Conservation (phyloP, 92 coral and sea anemone species). For the Parazoanthus atlanticus region DNA sequence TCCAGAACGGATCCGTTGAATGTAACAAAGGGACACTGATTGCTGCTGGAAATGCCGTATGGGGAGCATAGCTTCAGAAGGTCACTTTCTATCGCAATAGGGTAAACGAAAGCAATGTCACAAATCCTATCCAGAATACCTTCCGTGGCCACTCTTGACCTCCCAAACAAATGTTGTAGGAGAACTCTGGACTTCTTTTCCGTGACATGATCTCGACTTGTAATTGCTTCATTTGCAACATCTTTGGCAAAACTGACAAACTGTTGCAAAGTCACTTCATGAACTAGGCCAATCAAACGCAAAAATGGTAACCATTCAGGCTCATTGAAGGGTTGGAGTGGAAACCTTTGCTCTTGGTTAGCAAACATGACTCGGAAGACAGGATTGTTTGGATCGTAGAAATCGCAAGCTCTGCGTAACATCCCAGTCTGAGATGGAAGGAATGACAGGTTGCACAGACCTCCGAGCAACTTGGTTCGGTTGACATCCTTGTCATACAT, state of each 20-base stretch:
- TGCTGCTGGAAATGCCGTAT: constrained; percentile 20
- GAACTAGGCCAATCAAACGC: constrained; percentile 50
- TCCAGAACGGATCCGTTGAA: constrained; percentile 58
- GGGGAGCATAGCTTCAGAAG: constrained; percentile 46
- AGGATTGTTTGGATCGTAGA: constrained; percentile 52
- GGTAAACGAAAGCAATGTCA: constrained; percentile 48
- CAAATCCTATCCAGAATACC: constrained; percentile 31
- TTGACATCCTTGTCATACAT: neutral
- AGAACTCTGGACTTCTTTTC: constrained; percentile 46
- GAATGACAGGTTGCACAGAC: constrained; percentile 41
- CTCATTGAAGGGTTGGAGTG: constrained; percentile 54
- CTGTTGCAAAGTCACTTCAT: constrained; percentile 37
- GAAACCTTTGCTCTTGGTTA: constrained; percentile 42
- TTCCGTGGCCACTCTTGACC: constrained; percentile 24
- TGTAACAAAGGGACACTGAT: constrained; percentile 40
- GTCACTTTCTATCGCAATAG: neutral
- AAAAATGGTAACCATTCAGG: constrained; percentile 54
- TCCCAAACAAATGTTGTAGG: constrained; percentile 42
- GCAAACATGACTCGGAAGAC: constrained; percentile 66
- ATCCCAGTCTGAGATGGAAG: constrained; percentile 48
- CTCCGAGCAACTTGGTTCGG: neutral
- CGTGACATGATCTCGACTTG: neutral
- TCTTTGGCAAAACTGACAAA: constrained; percentile 53
- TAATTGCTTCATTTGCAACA: constrained; percentile 58
- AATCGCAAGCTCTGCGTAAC: constrained; percentile 51